phyloP scores from a whole-genome alignment of 2,797 vertebrate species.

The Cyclopterus lumpus region DNA sequence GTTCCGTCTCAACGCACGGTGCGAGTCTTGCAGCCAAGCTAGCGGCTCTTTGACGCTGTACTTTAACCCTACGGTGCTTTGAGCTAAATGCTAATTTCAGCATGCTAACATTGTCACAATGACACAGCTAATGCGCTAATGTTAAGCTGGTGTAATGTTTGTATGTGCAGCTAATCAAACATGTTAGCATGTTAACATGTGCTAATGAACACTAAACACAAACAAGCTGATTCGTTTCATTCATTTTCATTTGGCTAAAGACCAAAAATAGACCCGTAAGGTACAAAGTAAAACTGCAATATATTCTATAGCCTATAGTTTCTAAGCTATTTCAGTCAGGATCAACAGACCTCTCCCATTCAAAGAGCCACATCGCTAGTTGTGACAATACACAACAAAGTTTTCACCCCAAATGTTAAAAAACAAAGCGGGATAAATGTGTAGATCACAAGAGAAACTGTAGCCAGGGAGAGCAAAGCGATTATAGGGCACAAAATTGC shows the following conservation, averaged over 20 bases:
- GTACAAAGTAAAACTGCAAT: neutral
- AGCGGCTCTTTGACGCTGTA: neutral
- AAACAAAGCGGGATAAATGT: neutral
- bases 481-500: slow-evolving; percentile 34
- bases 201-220: neutral
- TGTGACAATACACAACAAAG: neutral
- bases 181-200: neutral
- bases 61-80: neutral
- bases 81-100: neutral
- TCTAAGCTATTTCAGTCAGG: neutral
- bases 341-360: neutral
- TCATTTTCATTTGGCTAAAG: neutral
- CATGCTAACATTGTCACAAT: neutral
- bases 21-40: neutral
- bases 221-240: neutral
- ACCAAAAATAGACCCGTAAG: neutral
- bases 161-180: neutral
- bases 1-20: neutral
- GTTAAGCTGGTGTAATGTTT: neutral
- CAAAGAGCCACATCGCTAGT: neutral
- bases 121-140: neutral
- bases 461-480: slow-evolving; percentile 31
- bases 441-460: slow-evolving; percentile 32
- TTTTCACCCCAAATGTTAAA: neutral
- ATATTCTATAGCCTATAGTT: neutral